phyloP scores from a whole-genome alignment of 2,797 vertebrate genomes.

The Cuniculus paca region DNA sequence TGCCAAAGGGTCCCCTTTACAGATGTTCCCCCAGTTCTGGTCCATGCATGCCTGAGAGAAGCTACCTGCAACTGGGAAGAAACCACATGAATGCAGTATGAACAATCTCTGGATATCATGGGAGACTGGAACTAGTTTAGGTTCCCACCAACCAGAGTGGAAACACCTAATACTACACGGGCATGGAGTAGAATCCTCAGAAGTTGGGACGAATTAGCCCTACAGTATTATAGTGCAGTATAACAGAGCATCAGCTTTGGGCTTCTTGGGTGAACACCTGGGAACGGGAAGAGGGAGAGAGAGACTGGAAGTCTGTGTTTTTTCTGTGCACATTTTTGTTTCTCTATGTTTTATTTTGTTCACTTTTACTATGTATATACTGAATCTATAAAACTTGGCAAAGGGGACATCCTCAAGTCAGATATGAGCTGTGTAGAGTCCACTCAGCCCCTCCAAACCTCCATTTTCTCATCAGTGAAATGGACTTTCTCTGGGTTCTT shows the following conservation, averaged over 20 bases:
- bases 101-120: not conserved
- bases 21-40: not conserved
- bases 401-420: not conserved
- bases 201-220: not conserved
- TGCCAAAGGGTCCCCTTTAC: not conserved
- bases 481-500: not conserved
- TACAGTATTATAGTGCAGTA: not conserved
- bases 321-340: not conserved
- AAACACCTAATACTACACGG: not conserved
- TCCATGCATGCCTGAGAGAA: accelerated
- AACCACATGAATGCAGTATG: not conserved
- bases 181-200: not conserved
- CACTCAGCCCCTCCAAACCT: not conserved
- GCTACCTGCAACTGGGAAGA: not conserved
- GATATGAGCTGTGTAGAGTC: not conserved
- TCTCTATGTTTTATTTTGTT: not conserved
- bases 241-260: not conserved
- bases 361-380: not conserved
- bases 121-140: not conserved
- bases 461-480: not conserved
- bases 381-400: not conserved
- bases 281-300: accelerated
- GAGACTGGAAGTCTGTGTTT: not conserved
- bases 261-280: not conserved
- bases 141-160: not conserved